Conservation (phyloP, 2,113 vertebrate species). For the Periophthalmus modestus region DNA sequence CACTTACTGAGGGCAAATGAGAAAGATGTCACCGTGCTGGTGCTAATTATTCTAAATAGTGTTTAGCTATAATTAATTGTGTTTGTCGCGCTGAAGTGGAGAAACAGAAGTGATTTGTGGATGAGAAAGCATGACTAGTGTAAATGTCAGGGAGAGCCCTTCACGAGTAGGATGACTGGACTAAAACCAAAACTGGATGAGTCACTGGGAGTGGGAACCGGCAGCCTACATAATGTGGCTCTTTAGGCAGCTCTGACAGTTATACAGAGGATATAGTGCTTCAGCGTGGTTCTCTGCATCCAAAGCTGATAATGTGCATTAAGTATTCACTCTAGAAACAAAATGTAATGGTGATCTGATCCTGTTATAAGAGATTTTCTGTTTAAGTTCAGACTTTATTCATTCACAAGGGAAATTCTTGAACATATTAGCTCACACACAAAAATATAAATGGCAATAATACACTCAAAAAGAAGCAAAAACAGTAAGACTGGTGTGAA, state of each 20-base stretch:
- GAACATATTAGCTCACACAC: too few relatives aligned
- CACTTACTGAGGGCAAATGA: conserved; percentile 3
- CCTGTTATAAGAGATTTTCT: too few relatives aligned
- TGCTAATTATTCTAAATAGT: conserved; percentile 8
- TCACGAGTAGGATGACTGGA: conserved; percentile 31
- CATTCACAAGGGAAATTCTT: too few relatives aligned
- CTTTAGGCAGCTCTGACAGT: conserved; percentile 4
- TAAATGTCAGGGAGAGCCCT: conserved; percentile 25
- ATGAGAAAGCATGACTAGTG: not conserved
- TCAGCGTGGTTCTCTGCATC: not conserved
- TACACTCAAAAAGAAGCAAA: too few relatives aligned
- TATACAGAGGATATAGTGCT: conserved; percentile 11
- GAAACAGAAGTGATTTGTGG: not conserved
- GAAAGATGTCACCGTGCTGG: conserved; percentile 10
- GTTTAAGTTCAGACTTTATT: too few relatives aligned
- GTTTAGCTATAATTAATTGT: not conserved
- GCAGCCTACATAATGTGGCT: conserved; percentile 21
- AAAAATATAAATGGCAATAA: too few relatives aligned
- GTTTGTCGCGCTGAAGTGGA: not conserved
- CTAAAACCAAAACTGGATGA: conserved; percentile 29
- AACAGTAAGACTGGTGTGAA: too few relatives aligned
- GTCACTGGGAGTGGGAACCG: conserved; percentile 27
- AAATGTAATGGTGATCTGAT: too few relatives aligned
- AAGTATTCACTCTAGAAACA: not conserved
- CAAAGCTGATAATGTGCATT: not conserved